Evolutionary conservation across 2,888 invertebrate genomes (phyloP).

Genomic region (Drosophila anomelani): DNA sequence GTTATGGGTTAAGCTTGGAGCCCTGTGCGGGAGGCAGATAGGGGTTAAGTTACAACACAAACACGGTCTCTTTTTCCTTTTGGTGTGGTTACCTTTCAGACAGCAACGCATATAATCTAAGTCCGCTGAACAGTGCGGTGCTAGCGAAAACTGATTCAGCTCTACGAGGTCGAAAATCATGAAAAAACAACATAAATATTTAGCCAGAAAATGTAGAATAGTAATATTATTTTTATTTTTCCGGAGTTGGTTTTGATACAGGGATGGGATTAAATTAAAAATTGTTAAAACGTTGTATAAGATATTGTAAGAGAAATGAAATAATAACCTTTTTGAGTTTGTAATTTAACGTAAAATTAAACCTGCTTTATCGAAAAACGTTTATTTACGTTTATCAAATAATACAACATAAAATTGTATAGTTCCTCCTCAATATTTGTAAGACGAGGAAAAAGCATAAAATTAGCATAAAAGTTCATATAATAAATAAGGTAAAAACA

Average conservation of each 20-base stretch:
- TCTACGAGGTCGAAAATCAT: constrained; percentile 55
- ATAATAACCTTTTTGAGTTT: not conserved
- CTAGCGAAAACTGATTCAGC: constrained; percentile 82
- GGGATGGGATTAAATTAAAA: not conserved
- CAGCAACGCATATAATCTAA: constrained; percentile 85
- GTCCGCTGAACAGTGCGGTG: constrained; percentile 84
- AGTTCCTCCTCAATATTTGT: no score
- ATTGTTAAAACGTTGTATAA: no score
- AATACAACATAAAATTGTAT: no score
- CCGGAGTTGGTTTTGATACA: not conserved
- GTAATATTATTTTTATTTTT: not conserved
- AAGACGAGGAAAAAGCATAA: no score
- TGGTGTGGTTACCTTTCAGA: constrained; percentile 83
- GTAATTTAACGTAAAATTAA: not conserved
- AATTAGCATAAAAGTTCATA: no score
- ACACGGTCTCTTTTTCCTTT: constrained; percentile 27
- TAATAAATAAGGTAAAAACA: no score
- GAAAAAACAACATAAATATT: constrained; percentile 33
- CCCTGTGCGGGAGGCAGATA: constrained; percentile 33
- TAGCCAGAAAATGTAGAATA: constrained; percentile 6
- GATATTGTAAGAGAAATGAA: not conserved
- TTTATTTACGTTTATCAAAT: no score
- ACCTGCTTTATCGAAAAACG: not conserved
- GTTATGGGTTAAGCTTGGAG: constrained; percentile 34
- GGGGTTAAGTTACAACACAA: constrained; percentile 56